phyloP scores from a whole-genome alignment of 2,888 invertebrate species.

The Homarus gammarus region DNA sequence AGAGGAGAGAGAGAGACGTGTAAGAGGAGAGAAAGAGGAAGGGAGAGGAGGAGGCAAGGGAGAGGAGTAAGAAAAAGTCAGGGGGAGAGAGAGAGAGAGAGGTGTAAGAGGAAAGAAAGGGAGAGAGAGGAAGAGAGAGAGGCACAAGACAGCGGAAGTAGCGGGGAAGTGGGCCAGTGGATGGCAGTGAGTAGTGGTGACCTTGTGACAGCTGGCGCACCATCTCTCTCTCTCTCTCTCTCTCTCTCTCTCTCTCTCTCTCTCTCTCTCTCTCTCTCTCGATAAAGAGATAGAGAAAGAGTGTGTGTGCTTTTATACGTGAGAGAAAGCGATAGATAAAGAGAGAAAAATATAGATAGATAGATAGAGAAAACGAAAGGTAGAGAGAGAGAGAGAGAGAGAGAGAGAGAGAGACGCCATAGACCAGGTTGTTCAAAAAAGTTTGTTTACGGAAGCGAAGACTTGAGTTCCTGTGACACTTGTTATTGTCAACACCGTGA shows the following conservation, averaged over 20 bases:
- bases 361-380: background rate
- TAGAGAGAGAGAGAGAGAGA: background rate
- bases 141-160: background rate
- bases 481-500: background rate
- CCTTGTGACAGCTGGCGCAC: background rate
- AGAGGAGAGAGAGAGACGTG: background rate
- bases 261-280: background rate
- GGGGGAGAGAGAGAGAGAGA: background rate
- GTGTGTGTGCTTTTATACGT: background rate
- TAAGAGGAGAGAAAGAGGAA: background rate
- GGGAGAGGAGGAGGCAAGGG: background rate
- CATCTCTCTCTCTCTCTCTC: too few relatives aligned
- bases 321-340: too few relatives aligned
- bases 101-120: background rate
- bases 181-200: background rate
- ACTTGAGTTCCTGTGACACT: background rate
- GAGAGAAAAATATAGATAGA: too few relatives aligned
- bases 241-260: too few relatives aligned
- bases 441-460: background rate
- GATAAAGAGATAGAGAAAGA: too few relatives aligned
- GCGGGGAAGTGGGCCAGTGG: background rate
- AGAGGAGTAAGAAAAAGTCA: background rate
- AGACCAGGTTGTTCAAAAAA: background rate
- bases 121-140: background rate
- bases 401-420: background rate